A percentile compares a stretch with the other conserved stretches of the same genome.
Evolutionary conservation across 2,888 invertebrate species (phyloP).

Genomic region (Danaus chrysippus): DNA sequence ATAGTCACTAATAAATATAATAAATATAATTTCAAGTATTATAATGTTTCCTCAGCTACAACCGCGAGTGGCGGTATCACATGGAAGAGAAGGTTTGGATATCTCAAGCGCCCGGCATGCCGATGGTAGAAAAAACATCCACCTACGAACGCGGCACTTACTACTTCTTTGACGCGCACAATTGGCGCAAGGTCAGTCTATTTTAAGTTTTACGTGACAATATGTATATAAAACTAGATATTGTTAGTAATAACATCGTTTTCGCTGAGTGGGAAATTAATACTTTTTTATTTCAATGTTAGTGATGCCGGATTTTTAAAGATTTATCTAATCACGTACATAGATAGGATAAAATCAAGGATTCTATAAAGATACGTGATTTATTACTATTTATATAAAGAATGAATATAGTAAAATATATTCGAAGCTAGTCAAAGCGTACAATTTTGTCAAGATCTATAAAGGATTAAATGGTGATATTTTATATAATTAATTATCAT

Average conservation of each 20-base stretch:
- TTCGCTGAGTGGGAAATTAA: too few species aligned
- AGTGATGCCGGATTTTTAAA: too few species aligned
- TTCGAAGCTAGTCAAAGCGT: too few species aligned
- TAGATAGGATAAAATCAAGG: too few species aligned
- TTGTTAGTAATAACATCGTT: background rate
- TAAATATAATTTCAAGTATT: background rate
- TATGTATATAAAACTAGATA: background rate
- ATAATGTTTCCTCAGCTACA: slow-evolving; percentile 83
- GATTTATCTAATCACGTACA: too few species aligned
- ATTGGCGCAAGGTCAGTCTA: slow-evolving; percentile 91
- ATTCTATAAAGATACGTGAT: too few species aligned
- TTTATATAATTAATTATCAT: too few species aligned
- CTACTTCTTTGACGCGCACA: slow-evolving; percentile 99
- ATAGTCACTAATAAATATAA: too few species aligned
- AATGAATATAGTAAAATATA: too few species aligned
- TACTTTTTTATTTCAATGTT: too few species aligned
- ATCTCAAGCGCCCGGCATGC: slow-evolving; percentile 97
- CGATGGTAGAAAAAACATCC: slow-evolving; percentile 95
- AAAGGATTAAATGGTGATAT: background rate
- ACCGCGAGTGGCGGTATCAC: slow-evolving; percentile 99
- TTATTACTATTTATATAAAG: too few species aligned
- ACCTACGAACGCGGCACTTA: slow-evolving; percentile 99
- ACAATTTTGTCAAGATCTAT: background rate
- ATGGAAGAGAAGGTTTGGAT: slow-evolving; percentile 99
- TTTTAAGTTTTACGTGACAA: background rate